A percentile compares a stretch with the other conserved stretches of the same genome.
These are phyloP conservation scores for Pagrus major DNA, from an alignment of 2,113 vertebrate genomes.

Conservation along the genomic window DNA sequence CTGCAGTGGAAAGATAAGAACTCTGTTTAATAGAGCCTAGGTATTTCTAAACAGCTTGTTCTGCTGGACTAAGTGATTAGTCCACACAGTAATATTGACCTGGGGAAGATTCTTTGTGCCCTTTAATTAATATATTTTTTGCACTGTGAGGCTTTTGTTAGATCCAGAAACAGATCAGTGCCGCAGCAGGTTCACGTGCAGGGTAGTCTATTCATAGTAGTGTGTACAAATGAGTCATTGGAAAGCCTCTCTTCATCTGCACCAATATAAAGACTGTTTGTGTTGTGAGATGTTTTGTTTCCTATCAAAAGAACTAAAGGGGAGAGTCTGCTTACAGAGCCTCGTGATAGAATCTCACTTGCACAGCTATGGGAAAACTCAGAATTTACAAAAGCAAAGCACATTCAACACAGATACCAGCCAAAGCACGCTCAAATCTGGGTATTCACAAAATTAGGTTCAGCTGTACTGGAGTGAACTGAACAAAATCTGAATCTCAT, in stretches of 20 bases:
- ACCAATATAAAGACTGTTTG: conserved; percentile 51
- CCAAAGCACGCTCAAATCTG: neutral
- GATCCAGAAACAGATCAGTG: conserved; percentile 50
- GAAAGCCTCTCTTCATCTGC: conserved; percentile 61
- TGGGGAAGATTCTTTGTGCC: conserved; percentile 33
- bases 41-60: conserved; percentile 55
- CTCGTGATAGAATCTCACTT: conserved; percentile 41
- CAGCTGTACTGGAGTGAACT: neutral
- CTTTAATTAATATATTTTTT: conserved; percentile 61
- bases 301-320: conserved; percentile 57
- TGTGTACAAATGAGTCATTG: conserved; percentile 54
- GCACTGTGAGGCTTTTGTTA: conserved; percentile 44
- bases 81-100: conserved; percentile 44
- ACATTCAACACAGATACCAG: conserved; percentile 14
- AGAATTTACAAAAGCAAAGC: conserved; percentile 31
- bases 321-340: conserved; percentile 44
- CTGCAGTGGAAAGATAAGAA: conserved; percentile 49
- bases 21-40: conserved; percentile 29
- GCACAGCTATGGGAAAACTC: conserved; percentile 19
- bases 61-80: conserved; percentile 50
- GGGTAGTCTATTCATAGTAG: conserved; percentile 69
- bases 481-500: conserved; percentile 24
- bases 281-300: conserved; percentile 57
- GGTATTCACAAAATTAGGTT: conserved; percentile 29
- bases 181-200: conserved; percentile 51